phyloP scores from a whole-genome alignment of 37 sponge, comb jelly and placozoan genomes.

The Tethya wilhelma region DNA sequence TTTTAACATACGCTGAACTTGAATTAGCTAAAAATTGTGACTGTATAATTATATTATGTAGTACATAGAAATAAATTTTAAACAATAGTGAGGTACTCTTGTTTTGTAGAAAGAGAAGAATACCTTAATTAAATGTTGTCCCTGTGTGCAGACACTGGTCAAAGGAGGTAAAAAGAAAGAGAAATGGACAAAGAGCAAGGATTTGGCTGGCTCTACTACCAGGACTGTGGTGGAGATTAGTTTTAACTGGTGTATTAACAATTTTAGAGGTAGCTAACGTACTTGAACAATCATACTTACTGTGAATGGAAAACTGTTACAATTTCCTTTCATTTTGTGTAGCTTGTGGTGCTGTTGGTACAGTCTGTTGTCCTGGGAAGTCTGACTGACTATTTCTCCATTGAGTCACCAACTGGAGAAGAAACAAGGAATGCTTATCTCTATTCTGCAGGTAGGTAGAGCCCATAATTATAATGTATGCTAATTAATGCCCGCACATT shows the following conservation, averaged over 20 bases:
- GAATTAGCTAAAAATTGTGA: no score
- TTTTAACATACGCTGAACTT: no score
- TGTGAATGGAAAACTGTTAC: neutral
- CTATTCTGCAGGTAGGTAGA: conserved; percentile 59
- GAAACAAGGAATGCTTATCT: conserved; percentile 65
- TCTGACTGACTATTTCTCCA: conserved; percentile 62
- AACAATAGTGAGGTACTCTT: no score
- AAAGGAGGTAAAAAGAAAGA: conserved; percentile 28
- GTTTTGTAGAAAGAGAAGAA: no score
- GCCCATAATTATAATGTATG: no score
- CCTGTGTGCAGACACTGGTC: conserved; percentile 62
- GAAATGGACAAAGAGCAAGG: conserved; percentile 27
- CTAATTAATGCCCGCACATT: no score
- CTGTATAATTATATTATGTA: no score
- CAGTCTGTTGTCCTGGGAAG: conserved; percentile 70
- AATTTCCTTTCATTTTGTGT: no score
- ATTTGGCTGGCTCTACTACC: conserved; percentile 47
- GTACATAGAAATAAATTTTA: neutral
- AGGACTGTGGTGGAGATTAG: conserved; percentile 41
- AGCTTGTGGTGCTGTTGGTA: conserved; percentile 41
- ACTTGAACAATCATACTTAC: no score
- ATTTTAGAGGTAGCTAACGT: conserved; percentile 54
- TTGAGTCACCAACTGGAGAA: conserved; percentile 11
- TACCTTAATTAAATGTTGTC: no score
- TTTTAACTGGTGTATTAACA: conserved; percentile 27